A percentile compares a stretch with the other conserved stretches of the same genome.
phyloP scores from a whole-genome alignment of 23 tunicate genomes.

The Trididemnum clinides region DNA sequence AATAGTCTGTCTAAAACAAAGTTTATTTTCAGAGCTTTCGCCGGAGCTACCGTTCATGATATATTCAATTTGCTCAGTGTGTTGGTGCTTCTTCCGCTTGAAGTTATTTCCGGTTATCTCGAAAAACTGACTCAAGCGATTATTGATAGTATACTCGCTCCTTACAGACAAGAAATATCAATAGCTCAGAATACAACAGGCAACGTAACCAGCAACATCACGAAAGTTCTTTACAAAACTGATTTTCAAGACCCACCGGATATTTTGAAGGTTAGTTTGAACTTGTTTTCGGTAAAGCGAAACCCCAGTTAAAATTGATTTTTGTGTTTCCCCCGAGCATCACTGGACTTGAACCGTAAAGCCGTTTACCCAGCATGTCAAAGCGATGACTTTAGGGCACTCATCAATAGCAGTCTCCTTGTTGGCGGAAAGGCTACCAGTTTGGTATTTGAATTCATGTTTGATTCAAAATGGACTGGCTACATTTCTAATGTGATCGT shows the following conservation, averaged over 20 bases:
- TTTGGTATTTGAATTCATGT: too few relatives aligned
- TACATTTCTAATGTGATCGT: too few relatives aligned
- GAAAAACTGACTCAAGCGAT: slow-evolving; percentile 56
- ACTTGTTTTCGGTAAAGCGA: too few relatives aligned
- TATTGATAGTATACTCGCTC: slow-evolving; percentile 15
- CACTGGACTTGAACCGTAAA: too few relatives aligned
- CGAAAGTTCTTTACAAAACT: neutral
- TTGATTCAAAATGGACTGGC: too few relatives aligned
- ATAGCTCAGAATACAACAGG: neutral
- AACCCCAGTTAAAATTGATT: too few relatives aligned
- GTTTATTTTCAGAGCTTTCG: slow-evolving; percentile 78
- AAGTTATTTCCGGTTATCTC: slow-evolving; percentile 60
- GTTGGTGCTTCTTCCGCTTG: slow-evolving; percentile 67
- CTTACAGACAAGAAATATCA: neutral
- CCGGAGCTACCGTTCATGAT: slow-evolving; percentile 92
- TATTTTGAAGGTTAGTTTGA: slow-evolving; percentile 51
- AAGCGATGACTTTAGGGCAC: too few relatives aligned
- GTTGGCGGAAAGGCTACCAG: too few relatives aligned
- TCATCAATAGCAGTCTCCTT: too few relatives aligned
- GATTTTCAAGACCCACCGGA: slow-evolving; percentile 35
- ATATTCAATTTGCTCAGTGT: slow-evolving; percentile 80
- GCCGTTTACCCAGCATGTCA: too few relatives aligned
- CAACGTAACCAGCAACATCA: neutral
- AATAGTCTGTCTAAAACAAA: too few relatives aligned
- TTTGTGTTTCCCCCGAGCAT: too few relatives aligned